Evolutionary conservation across 2,888 invertebrate species (phyloP), one percentile per base, ranked within the genome.

Genomic region (Deilephila elpenor): DNA sequence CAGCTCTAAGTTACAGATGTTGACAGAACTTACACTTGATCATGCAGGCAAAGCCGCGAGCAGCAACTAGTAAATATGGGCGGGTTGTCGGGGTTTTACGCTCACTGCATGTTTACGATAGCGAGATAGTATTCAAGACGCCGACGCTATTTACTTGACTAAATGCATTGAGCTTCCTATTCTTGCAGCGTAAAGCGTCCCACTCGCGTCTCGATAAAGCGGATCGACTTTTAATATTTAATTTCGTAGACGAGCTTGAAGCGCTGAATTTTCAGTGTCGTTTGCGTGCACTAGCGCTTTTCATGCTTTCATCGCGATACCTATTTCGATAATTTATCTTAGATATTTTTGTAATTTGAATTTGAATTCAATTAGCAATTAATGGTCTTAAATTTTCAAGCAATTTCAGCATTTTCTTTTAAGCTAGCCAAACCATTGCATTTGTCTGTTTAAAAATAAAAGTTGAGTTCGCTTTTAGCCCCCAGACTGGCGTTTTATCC

Each of bases 61-160:
- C 56, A 56, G 56, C 56, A 56, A 72, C 34, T 72, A 72, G 62
- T 62, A 75, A 74, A 73, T 71, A 64, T 34, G 34, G 59, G 51
- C 53, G 71, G 67, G 51, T n/a, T 73, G 37, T 71, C 62, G 29
- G 20, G 72, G 59, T 75, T 72, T 71, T 51, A 53, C 61, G 72
- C 74, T 73, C 62, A 70, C 73, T 76, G 75, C 73, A 75, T 78
- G 78, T 79, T 79, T 78, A 78, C 79, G 76, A 77, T 73, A 75
- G 73, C 59, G 67, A 79, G 75, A 79, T 80, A 77, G 77, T 73
- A 74, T 79, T 80, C 79, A 74, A 75, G 70, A 74, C 73, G 74
- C 72, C 59, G 32, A 74, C 75, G 73, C 77, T 78, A 78, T 80
- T 79, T 83, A 78, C 78, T 78, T 71, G 72, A 51, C 78, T 77